Percentiles rank a stretch among this genome's conserved stretches.
Conservation (phyloP, 2,113 vertebrate genomes). For the Crotalus tigris region DNA sequence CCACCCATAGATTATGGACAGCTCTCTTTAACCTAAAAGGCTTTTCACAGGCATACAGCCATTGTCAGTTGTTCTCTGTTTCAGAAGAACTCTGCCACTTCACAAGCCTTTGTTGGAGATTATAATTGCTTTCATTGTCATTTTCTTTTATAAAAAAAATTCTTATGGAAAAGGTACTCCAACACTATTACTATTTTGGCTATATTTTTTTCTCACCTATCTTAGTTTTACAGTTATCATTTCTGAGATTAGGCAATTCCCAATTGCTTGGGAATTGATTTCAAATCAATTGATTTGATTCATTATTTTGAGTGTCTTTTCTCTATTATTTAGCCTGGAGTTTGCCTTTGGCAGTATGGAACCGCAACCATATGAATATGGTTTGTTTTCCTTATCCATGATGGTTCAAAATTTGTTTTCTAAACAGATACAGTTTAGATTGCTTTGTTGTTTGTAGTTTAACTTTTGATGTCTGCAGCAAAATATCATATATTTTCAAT, state of each 20-base stretch:
- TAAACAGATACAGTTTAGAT: neutral
- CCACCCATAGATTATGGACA: neutral
- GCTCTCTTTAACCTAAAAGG: neutral
- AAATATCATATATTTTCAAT: neutral
- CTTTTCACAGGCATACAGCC: neutral
- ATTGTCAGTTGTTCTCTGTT: neutral
- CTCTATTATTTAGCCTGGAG: neutral
- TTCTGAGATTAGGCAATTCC: neutral
- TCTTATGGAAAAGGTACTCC: neutral
- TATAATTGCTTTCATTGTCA: neutral
- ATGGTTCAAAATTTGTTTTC: neutral
- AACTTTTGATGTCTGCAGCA: neutral
- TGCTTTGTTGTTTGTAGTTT: neutral
- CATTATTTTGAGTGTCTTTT: neutral
- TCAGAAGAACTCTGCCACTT: neutral
- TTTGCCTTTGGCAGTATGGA: neutral
- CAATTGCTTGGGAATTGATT: neutral
- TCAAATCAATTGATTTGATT: too few species aligned
- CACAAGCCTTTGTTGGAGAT: neutral
- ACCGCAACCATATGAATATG: neutral
- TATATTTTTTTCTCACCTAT: neutral
- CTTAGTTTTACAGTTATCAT: neutral
- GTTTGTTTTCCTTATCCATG: neutral
- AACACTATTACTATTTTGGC: neutral
- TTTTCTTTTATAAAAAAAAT: neutral